phyloP scores from a whole-genome alignment of 2,113 vertebrate species.

The Oceanodroma tethys region DNA sequence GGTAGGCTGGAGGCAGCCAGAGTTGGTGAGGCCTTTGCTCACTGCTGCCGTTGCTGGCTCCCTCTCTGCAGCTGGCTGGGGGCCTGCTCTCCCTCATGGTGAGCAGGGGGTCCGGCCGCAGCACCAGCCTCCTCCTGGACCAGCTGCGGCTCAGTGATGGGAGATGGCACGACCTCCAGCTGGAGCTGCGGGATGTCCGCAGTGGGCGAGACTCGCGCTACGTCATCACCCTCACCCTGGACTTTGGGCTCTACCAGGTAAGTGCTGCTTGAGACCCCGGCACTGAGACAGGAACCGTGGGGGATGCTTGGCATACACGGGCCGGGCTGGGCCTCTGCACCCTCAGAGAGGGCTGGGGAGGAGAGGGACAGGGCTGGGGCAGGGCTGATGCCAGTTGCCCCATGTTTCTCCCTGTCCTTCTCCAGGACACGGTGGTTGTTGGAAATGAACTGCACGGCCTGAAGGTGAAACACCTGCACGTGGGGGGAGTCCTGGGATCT shows the following conservation, averaged over 20 bases:
- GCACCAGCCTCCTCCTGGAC: conserved; percentile 86
- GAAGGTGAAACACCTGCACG: conserved; percentile 93
- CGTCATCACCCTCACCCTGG: conserved; percentile 87
- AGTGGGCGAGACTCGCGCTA: conserved; percentile 84
- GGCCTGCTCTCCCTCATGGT: conserved; percentile 90
- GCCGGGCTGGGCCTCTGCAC: background rate
- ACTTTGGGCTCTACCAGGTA: conserved; percentile 95
- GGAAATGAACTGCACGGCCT: conserved; percentile 93
- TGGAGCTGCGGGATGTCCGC: conserved; percentile 88
- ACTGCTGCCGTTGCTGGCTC: background rate
- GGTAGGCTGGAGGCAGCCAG: background rate
- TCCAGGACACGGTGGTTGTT: conserved; percentile 88
- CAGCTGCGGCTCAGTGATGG: conserved; percentile 90
- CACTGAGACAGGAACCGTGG: background rate
- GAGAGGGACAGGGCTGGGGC: background rate
- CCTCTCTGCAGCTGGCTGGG: conserved; percentile 79
- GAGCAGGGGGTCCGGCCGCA: conserved; percentile 78
- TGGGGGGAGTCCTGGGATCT: conserved; percentile 87
- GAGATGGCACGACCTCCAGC: conserved; percentile 91
- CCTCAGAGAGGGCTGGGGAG: background rate
- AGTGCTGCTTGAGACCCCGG: background rate
- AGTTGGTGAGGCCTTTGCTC: background rate
- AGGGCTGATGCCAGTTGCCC: background rate
- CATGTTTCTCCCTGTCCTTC: background rate
- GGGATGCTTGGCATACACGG: background rate